Percentiles rank a stretch among this genome's conserved stretches.
phyloP scores from a whole-genome alignment of 2,797 vertebrate species.

The Sebastes paucispinis region DNA sequence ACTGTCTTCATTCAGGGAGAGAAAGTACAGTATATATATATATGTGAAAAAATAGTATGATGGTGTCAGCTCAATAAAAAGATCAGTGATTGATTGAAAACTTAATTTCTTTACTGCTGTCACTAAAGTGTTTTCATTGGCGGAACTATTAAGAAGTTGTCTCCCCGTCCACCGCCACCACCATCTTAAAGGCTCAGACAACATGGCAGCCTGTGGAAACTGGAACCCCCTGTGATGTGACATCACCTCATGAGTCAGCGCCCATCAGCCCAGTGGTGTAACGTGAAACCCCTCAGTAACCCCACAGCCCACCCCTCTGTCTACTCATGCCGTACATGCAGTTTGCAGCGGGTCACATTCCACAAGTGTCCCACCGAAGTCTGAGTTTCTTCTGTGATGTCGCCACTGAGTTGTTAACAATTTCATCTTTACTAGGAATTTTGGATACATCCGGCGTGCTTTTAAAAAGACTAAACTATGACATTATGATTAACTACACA shows the following conservation, averaged over 20 bases:
- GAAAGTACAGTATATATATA: no score
- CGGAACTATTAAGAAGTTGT: neutral
- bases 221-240: conserved; percentile 55
- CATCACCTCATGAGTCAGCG: conserved; percentile 80
- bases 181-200: conserved; percentile 57
- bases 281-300: conserved; percentile 54
- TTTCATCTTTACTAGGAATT: neutral
- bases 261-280: conserved; percentile 34
- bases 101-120: neutral
- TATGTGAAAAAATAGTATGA: neutral
- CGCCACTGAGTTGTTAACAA: neutral
- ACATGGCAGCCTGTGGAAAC: conserved; percentile 63
- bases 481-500: neutral
- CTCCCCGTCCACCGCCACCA: neutral
- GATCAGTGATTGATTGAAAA: neutral
- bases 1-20: neutral
- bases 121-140: neutral
- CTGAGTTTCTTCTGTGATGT: conserved; percentile 1
- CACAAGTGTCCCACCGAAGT: conserved; percentile 19
- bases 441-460: neutral
- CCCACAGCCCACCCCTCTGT: neutral
- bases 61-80: neutral
- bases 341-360: conserved; percentile 43
- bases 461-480: neutral
- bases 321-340: conserved; percentile 40